Evolutionary conservation across 2,797 vertebrate genomes (phyloP).

Genomic region (Nyctibius grandis): DNA sequence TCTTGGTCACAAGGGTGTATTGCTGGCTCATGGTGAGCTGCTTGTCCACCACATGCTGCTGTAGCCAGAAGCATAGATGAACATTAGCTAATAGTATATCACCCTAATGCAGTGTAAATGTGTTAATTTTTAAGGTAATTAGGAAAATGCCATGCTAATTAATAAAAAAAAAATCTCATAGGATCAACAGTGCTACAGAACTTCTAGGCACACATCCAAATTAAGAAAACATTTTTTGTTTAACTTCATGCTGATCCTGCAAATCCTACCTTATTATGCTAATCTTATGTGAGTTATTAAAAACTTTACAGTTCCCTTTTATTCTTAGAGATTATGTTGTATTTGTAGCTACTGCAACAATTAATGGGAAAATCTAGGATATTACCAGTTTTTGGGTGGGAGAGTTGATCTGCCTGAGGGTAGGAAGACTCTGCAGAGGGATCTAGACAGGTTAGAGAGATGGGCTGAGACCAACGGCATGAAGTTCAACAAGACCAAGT

Average conservation of each 20-base stretch:
- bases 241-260: neutral
- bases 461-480: too few species aligned
- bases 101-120: neutral
- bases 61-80: neutral
- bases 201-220: neutral
- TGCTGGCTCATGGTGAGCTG: too few species aligned
- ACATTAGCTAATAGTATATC: neutral
- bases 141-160: neutral
- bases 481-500: too few species aligned
- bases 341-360: neutral
- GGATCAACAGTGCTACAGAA: neutral
- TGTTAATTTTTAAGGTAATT: constrained; percentile 11
- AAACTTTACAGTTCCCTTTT: neutral
- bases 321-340: neutral
- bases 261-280: neutral
- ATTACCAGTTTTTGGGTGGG: too few species aligned
- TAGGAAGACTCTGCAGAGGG: too few species aligned
- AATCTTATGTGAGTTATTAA: neutral
- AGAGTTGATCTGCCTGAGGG: too few species aligned
- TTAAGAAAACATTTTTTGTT: neutral
- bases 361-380: neutral
- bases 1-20: too few species aligned
- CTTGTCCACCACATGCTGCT: too few species aligned
- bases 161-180: neutral
- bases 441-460: too few species aligned